These are phyloP conservation scores for Hippocampus zosterae DNA, from an alignment of 2,113 vertebrate genomes.

Conservation along the genomic window DNA sequence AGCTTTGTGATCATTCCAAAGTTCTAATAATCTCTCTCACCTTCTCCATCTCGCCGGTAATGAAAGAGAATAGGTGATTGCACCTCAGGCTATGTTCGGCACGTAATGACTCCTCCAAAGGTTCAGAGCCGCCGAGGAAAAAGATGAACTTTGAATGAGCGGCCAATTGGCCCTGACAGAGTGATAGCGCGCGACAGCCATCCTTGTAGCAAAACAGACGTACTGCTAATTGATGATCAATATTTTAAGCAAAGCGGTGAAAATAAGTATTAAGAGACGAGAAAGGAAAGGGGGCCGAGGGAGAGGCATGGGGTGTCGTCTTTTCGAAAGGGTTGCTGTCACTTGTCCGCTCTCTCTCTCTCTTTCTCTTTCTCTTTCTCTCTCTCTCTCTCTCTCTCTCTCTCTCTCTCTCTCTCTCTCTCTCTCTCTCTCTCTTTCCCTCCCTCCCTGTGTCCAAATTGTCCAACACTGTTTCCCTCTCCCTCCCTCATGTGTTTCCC, in stretches of 20 bases:
- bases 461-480: too few species aligned
- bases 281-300: constrained; percentile 77
- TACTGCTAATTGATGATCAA: constrained; percentile 99
- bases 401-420: constrained; percentile 5
- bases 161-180: constrained; percentile 96
- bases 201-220: constrained; percentile 99
- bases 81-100: constrained; percentile 94
- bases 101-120: constrained; percentile 99
- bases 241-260: constrained; percentile 99
- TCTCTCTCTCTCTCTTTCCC: too few species aligned
- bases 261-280: constrained; percentile 99
- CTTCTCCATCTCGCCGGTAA: constrained; percentile 97
- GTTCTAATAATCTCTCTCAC: constrained; percentile 99
- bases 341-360: constrained; percentile 32
- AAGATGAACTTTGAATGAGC: constrained; percentile 94
- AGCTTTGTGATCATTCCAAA: constrained; percentile 99
- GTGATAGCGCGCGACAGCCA: constrained; percentile 96
- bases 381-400: constrained; percentile 39
- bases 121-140: constrained; percentile 91
- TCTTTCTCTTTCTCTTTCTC: constrained; percentile 1
- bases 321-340: constrained; percentile 46
- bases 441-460: too few species aligned
- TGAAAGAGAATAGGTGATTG: constrained; percentile 99
- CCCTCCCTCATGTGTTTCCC: too few species aligned
- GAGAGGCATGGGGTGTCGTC: constrained; percentile 32